Conservation (phyloP, 1,140 invertebrate species). For the Theocolax elegans region DNA sequence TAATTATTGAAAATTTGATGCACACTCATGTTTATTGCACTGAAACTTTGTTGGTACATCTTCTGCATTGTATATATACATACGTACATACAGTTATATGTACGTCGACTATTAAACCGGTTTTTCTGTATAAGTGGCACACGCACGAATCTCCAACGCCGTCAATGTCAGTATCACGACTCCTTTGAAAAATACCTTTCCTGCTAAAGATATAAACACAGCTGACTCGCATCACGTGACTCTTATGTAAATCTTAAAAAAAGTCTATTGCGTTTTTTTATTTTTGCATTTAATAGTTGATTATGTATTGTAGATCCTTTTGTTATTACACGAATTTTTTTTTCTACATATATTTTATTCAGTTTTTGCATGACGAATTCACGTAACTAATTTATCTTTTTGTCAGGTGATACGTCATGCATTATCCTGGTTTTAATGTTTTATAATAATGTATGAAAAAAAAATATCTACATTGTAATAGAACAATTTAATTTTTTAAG, state of each 20-base stretch:
- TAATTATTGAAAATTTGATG: no score
- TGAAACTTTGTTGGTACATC: no score
- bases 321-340: background rate
- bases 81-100: background rate
- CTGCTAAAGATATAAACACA: slow-evolving; percentile 11
- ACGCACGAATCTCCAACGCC: no score
- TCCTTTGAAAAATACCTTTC: no score
- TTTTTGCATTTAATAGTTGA: no score
- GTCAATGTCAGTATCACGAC: slow-evolving; percentile 9
- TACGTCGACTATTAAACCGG: background rate
- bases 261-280: background rate
- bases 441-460: no score
- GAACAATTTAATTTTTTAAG: no score
- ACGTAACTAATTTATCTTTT: slow-evolving; percentile 2
- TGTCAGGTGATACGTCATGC: no score
- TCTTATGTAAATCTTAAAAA: slow-evolving; percentile 11
- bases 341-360: background rate
- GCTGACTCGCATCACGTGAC: background rate
- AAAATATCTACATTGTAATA: no score
- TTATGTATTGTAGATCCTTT: background rate
- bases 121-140: no score
- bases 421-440: no score
- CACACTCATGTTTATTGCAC: no score
- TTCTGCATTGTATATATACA: background rate
- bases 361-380: background rate